Conservation (phyloP, 2,113 vertebrate species). For the Poeciliopsis occidentalis region DNA sequence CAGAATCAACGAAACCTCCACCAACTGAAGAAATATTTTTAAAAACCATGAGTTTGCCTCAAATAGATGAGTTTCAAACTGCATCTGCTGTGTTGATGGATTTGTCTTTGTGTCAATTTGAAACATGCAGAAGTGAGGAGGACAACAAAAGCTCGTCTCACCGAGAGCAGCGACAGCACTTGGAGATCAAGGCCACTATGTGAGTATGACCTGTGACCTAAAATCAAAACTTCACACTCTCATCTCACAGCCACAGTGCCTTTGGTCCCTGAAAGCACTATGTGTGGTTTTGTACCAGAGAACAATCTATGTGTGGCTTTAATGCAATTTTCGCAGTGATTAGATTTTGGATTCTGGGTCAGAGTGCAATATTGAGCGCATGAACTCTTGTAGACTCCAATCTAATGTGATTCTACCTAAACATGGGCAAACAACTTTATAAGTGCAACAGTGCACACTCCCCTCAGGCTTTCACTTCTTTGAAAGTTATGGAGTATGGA, state of each 20-base stretch:
- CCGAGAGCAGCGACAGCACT: slow-evolving; percentile 57
- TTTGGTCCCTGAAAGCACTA: neutral
- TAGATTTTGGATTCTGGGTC: slow-evolving; percentile 35
- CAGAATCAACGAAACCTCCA: neutral
- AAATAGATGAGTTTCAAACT: neutral
- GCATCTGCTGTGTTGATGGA: neutral
- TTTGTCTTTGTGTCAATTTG: slow-evolving; percentile 27
- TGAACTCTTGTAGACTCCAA: slow-evolving; percentile 13
- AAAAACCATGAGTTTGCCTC: neutral
- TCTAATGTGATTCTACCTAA: slow-evolving; percentile 40
- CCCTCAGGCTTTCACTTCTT: slow-evolving; percentile 46
- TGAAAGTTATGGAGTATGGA: slow-evolving; percentile 27
- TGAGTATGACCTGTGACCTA: slow-evolving; percentile 53
- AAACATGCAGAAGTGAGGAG: slow-evolving; percentile 55
- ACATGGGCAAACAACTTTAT: slow-evolving; percentile 26
- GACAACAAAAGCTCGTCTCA: slow-evolving; percentile 61
- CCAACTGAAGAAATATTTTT: neutral
- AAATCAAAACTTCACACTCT: neutral
- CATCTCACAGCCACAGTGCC: neutral
- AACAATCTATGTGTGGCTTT: slow-evolving; percentile 21
- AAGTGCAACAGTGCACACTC: slow-evolving; percentile 20
- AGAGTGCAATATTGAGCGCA: slow-evolving; percentile 42
- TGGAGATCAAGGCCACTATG: slow-evolving; percentile 76
- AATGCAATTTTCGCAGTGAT: slow-evolving; percentile 41
- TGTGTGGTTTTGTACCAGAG: neutral